A percentile compares a stretch with the other conserved stretches of the same genome.
phyloP scores from a whole-genome alignment of 1,140 invertebrate genomes.

The Drosophila ambigua region DNA sequence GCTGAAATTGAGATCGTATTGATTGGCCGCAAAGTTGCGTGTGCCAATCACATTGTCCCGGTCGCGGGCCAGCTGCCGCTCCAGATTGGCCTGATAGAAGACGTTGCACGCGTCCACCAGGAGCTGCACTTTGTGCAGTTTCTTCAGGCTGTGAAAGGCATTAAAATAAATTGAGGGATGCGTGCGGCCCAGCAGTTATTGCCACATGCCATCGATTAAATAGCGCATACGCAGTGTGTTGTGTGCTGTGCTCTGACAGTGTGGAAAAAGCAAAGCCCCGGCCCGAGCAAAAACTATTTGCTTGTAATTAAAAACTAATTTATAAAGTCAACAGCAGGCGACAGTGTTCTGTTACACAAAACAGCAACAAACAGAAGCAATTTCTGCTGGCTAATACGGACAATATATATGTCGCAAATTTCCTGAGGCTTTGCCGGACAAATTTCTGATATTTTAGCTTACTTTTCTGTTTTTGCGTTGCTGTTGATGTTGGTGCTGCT shows the following conservation, averaged over 20 bases:
- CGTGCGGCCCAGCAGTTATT: constrained; percentile 24
- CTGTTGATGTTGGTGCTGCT: background rate
- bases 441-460: constrained; percentile 51
- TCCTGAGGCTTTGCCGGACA: constrained; percentile 42
- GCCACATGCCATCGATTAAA: constrained; percentile 14
- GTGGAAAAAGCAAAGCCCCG: background rate
- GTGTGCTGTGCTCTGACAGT: background rate
- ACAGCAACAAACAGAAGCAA: constrained; percentile 21
- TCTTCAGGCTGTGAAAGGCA: constrained; percentile 62
- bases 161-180: constrained; percentile 17
- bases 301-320: constrained; percentile 66
- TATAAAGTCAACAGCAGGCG: constrained; percentile 53
- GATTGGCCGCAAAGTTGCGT: constrained; percentile 76
- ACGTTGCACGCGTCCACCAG: constrained; percentile 72
- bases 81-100: constrained; percentile 83
- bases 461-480: constrained; percentile 6
- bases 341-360: constrained; percentile 32
- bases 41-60: constrained; percentile 81
- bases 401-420: constrained; percentile 36
- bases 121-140: constrained; percentile 81
- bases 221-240: constrained; percentile 23
- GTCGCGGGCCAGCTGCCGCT: constrained; percentile 66
- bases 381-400: constrained; percentile 35
- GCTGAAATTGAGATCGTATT: constrained; percentile 83
- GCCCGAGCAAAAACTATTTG: constrained; percentile 32